Base-by-base conservation (phyloP, 2,888 invertebrate genomes). In the Salticus scenicus region DNA sequence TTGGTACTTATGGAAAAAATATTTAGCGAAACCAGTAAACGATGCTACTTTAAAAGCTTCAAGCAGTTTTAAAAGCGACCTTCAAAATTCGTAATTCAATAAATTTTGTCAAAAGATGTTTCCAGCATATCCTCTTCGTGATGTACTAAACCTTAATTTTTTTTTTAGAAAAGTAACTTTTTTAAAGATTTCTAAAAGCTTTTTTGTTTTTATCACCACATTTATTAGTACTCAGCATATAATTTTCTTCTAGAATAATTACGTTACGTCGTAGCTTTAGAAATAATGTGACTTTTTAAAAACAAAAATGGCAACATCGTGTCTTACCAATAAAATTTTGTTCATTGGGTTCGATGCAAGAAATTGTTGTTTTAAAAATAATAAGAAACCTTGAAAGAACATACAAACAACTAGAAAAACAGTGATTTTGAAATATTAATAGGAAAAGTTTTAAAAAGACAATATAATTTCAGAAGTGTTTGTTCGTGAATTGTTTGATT, bases 391-490 rank as follows among this genome's bases (percentile, higher is more conserved):
- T 57, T 57, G 57, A 57, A 57, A 24, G 2, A 57, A 17, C 1
- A 1, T 24, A 12, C 20, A 24, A 24, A 17, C 1, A n/a, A 2
- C 4, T 1, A 24, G 24, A 57, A 24, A 24, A 57, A 24, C 5
- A 12, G 24, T 57, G 57, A 81, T 81, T 81, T 63, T 57, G 70
- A 57, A 75, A 75, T 41, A 63, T 75, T 81, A 70, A 81, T 63
- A 75, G 74, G 81, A 74, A 69, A 41, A 75, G 64, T 20, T 74
- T 69, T 41, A n/a, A n/a, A n/a, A n/a, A n/a, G n/a, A n/a, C n/a
- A n/a, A n/a, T n/a, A n/a, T n/a, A n/a, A n/a, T n/a, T n/a, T n/a
- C n/a, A n/a, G n/a, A n/a, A n/a, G n/a, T n/a, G n/a, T n/a, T n/a
- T n/a, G n/a, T n/a, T n/a, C n/a, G n/a, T n/a, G n/a, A n/a, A n/a